These are phyloP conservation scores for Lepisosteus osseus DNA, from an alignment of 2,113 vertebrate genomes.

Conservation along the genomic window DNA sequence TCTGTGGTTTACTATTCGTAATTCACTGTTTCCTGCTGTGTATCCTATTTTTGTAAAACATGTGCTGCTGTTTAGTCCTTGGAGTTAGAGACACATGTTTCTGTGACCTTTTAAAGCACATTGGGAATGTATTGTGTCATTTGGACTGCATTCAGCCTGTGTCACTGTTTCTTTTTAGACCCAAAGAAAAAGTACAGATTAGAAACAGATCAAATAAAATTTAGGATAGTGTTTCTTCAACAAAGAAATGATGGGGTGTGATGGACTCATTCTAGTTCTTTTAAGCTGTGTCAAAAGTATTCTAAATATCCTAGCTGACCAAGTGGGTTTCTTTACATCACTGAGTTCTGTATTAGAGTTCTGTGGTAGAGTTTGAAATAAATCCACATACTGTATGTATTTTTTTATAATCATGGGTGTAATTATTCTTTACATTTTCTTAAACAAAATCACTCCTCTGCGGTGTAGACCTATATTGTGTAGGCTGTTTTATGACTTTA, in stretches of 20 bases:
- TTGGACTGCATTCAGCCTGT: conserved; percentile 12
- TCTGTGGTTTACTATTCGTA: conserved; percentile 7
- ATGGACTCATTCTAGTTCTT: conserved; percentile 21
- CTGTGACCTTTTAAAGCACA: conserved; percentile 15
- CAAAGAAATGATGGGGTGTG: conserved; percentile 22
- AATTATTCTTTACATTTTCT: too few relatives aligned
- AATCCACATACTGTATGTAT: too few relatives aligned
- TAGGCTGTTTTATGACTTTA: too few relatives aligned
- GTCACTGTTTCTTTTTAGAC: conserved; percentile 18
- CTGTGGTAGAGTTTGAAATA: too few relatives aligned
- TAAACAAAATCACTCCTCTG: too few relatives aligned
- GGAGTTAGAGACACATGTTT: neutral
- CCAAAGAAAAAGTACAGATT: conserved; percentile 22
- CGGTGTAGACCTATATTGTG: too few relatives aligned
- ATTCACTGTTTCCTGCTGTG: conserved; percentile 19
- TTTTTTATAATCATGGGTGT: too few relatives aligned
- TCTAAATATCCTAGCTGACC: too few relatives aligned
- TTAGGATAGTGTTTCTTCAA: conserved; percentile 17
- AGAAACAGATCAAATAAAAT: conserved; percentile 25
- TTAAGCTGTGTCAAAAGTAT: conserved; percentile 32
- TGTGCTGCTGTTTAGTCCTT: conserved; percentile 5
- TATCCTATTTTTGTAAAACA: conserved; percentile 12
- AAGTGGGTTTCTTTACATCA: too few relatives aligned
- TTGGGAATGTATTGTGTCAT: conserved; percentile 24
- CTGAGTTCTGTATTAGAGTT: too few relatives aligned